Evolutionary conservation across 1,140 invertebrate genomes (phyloP).

Genomic region (Nasonia vitripennis): DNA sequence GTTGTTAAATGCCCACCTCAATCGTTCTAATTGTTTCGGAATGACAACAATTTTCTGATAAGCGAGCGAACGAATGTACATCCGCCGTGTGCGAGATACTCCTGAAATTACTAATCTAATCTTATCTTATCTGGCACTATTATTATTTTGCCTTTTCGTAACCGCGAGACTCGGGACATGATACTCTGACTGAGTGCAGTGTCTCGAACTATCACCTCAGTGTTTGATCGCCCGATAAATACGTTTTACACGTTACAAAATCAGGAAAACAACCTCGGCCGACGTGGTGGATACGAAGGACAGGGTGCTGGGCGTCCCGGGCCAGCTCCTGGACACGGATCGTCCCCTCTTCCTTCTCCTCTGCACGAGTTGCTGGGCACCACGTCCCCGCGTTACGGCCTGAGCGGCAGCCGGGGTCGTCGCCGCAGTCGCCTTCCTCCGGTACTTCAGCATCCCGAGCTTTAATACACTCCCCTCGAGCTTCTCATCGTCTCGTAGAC

Average conservation of each 20-base stretch:
- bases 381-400: not conserved
- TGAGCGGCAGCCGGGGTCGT: not conserved
- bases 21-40: not conserved
- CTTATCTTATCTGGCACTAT: not conserved
- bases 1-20: not conserved
- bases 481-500: not conserved
- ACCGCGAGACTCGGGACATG: not conserved
- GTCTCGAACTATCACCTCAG: not conserved
- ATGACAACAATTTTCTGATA: not conserved
- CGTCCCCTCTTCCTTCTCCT: constrained; percentile 57
- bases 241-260: not conserved
- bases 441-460: constrained; percentile 68
- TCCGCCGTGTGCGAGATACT: not conserved
- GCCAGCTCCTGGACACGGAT: constrained; percentile 71
- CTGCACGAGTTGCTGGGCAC: constrained; percentile 5
- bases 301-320: constrained; percentile 68
- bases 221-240: too few species aligned
- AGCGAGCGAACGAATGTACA: not conserved
- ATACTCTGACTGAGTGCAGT: not conserved
- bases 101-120: not conserved
- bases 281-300: constrained; percentile 66
- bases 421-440: constrained; percentile 41
- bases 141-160: not conserved
- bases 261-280: constrained; percentile 64
- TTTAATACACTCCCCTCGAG: constrained; percentile 1